Percentiles rank a stretch among this genome's conserved stretches.
These are phyloP conservation scores for Montipora capitata DNA, from an alignment of 92 coral and sea anemone genomes.

Conservation along the genomic window DNA sequence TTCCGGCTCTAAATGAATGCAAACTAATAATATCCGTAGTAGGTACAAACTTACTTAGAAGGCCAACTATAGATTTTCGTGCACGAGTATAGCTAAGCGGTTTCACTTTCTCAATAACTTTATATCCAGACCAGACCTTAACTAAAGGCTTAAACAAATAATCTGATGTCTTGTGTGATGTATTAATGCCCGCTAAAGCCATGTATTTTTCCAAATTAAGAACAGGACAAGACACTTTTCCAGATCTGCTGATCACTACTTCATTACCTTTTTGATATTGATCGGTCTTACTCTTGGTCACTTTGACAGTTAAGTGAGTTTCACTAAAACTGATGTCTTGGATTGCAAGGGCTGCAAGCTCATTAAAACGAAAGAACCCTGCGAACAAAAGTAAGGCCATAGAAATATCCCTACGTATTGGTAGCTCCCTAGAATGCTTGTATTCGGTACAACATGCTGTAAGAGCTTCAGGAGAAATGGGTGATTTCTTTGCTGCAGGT, in stretches of 20 bases:
- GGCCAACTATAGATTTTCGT: slow-evolving; percentile 10
- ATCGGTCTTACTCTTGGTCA: no score
- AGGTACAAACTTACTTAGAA: slow-evolving; percentile 11
- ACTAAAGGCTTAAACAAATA: slow-evolving; percentile 36
- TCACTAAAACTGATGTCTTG: no score
- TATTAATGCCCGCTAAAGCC: background rate
- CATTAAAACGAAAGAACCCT: no score
- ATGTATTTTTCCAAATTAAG: no score
- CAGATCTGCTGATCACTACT: no score
- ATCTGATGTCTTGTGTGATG: background rate
- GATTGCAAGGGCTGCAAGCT: no score
- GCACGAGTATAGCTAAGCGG: slow-evolving; percentile 34
- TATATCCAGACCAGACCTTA: background rate
- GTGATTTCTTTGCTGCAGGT: slow-evolving; percentile 55
- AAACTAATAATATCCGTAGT: slow-evolving; percentile 4
- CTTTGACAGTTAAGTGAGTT: no score
- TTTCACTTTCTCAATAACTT: slow-evolving; percentile 13
- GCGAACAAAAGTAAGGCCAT: no score
- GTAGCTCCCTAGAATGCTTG: background rate
- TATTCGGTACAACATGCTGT: slow-evolving; percentile 45
- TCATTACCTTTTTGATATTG: no score
- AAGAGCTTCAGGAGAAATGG: slow-evolving; percentile 51
- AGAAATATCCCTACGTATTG: no score
- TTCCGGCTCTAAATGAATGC: slow-evolving; percentile 54
- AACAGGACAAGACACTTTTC: no score